A percentile compares a stretch with the other conserved stretches of the same genome.
phyloP scores from a whole-genome alignment of 2,888 invertebrate genomes.

The Galerucella pusilla region DNA sequence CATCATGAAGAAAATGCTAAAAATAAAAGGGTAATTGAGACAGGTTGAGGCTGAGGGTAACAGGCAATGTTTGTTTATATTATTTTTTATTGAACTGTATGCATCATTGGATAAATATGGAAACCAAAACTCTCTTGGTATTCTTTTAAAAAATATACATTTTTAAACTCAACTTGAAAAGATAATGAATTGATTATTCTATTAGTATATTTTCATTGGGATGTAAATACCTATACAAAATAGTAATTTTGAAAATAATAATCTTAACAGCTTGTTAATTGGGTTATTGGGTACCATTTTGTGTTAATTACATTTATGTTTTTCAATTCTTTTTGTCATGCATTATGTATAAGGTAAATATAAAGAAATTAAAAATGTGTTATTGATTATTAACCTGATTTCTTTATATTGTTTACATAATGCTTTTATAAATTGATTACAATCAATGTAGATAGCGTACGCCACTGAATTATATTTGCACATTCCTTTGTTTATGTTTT shows the following conservation, averaged over 20 bases:
- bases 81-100: background rate
- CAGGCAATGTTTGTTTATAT: background rate
- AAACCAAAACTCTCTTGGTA: background rate
- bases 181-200: too few species aligned
- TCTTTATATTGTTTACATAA: background rate
- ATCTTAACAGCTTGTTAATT: background rate
- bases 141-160: too few species aligned
- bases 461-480: slow-evolving; percentile 21
- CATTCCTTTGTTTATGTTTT: slow-evolving; percentile 30
- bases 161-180: too few species aligned
- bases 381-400: background rate
- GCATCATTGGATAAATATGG: background rate
- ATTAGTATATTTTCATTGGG: too few species aligned
- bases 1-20: slow-evolving; percentile 60
- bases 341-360: background rate
- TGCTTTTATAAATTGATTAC: background rate
- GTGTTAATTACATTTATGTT: background rate
- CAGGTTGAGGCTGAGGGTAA: background rate
- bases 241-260: background rate
- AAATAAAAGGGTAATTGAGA: background rate
- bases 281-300: background rate
- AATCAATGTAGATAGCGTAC: background rate
- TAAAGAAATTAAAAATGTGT: background rate
- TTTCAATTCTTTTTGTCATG: background rate
- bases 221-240: too few species aligned